Evolutionary conservation across 2,797 vertebrate genomes (phyloP).

Genomic region (Notoglanidium macrostoma): DNA sequence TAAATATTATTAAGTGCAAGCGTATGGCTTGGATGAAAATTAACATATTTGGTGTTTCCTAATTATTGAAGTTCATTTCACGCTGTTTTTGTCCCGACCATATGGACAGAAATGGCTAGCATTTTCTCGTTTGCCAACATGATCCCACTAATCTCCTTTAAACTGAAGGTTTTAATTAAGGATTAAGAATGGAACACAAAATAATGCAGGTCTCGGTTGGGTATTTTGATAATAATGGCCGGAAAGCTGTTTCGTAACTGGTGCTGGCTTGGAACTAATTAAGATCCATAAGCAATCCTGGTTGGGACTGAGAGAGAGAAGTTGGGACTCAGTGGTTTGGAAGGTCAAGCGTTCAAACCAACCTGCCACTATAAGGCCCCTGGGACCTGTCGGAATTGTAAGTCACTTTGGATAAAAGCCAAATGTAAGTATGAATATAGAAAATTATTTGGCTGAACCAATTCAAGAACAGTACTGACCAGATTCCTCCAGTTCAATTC

Average conservation of each 20-base stretch:
- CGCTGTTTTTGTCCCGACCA: background rate
- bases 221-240: background rate
- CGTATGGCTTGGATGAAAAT: conserved; percentile 51
- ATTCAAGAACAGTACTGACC: background rate
- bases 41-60: conserved; percentile 33
- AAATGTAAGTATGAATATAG: background rate
- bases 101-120: background rate
- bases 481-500: background rate
- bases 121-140: background rate
- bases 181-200: background rate
- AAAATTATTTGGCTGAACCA: background rate
- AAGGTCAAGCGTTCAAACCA: background rate
- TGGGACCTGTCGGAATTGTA: background rate
- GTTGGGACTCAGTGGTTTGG: background rate
- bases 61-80: conserved; percentile 35
- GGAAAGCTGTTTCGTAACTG: background rate
- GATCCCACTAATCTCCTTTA: background rate
- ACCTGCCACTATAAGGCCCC: background rate
- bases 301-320: conserved; percentile 2
- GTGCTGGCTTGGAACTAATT: conserved; percentile 14
- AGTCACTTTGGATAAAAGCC: background rate
- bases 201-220: background rate
- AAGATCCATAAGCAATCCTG: background rate
- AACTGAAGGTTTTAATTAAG: conserved; percentile 13
- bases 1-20: conserved; percentile 58